Evolutionary conservation across 2,797 vertebrate species (phyloP).

Genomic region (Oreonectes daqikongensis): DNA sequence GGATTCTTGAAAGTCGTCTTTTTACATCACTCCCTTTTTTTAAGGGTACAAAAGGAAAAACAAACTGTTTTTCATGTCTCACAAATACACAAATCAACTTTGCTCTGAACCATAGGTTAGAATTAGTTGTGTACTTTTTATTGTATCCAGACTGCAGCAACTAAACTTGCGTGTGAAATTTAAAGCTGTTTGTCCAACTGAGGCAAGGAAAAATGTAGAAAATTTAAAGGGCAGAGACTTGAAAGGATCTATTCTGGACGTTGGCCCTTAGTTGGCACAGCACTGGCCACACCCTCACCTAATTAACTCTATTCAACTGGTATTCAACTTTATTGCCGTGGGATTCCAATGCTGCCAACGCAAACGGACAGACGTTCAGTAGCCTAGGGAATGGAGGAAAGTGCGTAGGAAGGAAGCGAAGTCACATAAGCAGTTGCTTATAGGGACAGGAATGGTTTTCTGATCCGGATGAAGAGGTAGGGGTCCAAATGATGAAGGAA

Average conservation of each 20-base stretch:
- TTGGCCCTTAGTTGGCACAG: constrained; percentile 33
- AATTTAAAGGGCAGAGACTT: constrained; percentile 29
- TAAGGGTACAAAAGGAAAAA: constrained; percentile 16
- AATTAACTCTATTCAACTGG: constrained; percentile 63
- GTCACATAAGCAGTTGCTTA: constrained; percentile 10
- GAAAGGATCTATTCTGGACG: constrained; percentile 47
- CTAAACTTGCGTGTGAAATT: constrained; percentile 24
- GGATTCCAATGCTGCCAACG: constrained; percentile 68
- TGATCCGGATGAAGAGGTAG: constrained; percentile 1
- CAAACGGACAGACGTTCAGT: constrained; percentile 67
- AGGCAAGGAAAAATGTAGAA: constrained; percentile 35
- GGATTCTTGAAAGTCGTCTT: constrained; percentile 29
- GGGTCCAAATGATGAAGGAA: constrained; percentile 30
- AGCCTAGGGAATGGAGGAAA: constrained; percentile 14
- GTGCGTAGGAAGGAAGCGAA: neutral
- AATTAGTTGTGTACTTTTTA: constrained; percentile 26
- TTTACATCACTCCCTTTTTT: constrained; percentile 12
- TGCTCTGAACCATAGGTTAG: constrained; percentile 1
- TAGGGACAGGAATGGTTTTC: constrained; percentile 37
- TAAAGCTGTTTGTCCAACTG: constrained; percentile 40
- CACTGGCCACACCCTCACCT: constrained; percentile 47
- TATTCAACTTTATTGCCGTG: constrained; percentile 62
- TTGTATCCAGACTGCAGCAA: constrained; percentile 20
- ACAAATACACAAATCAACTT: neutral
- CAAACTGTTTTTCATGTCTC: constrained; percentile 29